Evolutionary conservation across 2,797 vertebrate species (phyloP).

Genomic region (Pteropus rufus): DNA sequence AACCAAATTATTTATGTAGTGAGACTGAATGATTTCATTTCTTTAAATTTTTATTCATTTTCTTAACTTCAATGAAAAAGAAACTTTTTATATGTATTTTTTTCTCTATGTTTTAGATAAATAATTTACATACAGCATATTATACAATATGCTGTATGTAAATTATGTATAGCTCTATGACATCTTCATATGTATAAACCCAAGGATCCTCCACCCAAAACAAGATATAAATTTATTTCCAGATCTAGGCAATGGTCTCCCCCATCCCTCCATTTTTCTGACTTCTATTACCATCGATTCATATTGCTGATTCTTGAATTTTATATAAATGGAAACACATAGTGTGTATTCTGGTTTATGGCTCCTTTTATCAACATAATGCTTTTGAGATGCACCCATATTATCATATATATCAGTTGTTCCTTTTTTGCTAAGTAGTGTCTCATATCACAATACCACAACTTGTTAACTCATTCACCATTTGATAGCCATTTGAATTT

Average conservation of each 20-base stretch:
- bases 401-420: background rate
- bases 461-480: background rate
- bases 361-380: background rate
- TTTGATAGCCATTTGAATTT: background rate
- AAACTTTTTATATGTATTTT: background rate
- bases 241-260: background rate
- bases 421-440: background rate
- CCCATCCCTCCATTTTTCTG: background rate
- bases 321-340: background rate
- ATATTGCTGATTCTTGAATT: background rate
- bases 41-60: background rate
- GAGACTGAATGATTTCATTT: background rate
- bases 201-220: background rate
- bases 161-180: background rate
- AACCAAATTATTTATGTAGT: conserved; percentile 2
- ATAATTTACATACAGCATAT: conserved; percentile 10
- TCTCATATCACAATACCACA: background rate
- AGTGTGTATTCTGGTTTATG: background rate
- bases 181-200: background rate
- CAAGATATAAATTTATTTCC: conserved; percentile 11
- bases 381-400: background rate
- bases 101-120: background rate
- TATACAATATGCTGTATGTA: background rate
- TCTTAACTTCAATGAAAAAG: conserved; percentile 41
- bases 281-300: conserved; percentile 7